Conservation (phyloP, 2,797 vertebrate species). For the Salarias fasciatus region DNA sequence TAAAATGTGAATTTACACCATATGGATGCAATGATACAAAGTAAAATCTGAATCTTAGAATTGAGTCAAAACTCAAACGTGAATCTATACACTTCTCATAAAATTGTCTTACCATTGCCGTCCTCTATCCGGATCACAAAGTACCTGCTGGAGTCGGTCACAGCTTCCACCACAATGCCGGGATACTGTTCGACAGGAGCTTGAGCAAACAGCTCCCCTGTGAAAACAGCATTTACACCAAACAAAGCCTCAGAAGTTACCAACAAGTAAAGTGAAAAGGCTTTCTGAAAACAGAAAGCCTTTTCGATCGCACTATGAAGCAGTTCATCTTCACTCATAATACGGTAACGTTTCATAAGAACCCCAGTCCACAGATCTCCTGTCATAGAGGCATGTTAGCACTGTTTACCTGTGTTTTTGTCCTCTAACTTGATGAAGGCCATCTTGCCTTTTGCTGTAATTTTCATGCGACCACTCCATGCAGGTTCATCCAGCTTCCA, state of each 20-base stretch:
- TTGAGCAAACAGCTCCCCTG: slow-evolving; percentile 96
- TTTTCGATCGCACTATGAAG: too few relatives aligned
- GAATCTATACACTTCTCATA: background rate
- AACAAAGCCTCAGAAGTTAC: background rate
- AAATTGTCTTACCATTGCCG: slow-evolving; percentile 83
- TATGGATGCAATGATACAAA: too few relatives aligned
- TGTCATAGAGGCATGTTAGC: too few relatives aligned
- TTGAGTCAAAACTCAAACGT: background rate
- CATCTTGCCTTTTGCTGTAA: slow-evolving; percentile 88
- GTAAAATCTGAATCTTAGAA: too few relatives aligned
- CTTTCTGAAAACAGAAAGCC: background rate
- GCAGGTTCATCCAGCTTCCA: slow-evolving; percentile 97
- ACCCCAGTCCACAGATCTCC: too few relatives aligned
- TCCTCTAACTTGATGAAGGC: slow-evolving; percentile 95
- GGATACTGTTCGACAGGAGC: slow-evolving; percentile 95
- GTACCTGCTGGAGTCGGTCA: slow-evolving; percentile 95
- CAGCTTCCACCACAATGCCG: slow-evolving; percentile 86
- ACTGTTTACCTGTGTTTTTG: slow-evolving; percentile 86
- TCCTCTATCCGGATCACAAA: slow-evolving; percentile 94
- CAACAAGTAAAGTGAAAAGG: background rate
- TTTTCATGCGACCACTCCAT: slow-evolving; percentile 93
- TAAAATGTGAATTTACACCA: too few relatives aligned
- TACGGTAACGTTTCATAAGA: too few relatives aligned
- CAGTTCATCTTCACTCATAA: too few relatives aligned
- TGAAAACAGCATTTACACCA: slow-evolving; percentile 37